These are phyloP conservation scores for Chaetodon auriga DNA, from an alignment of 2,113 vertebrate species.

Conservation along the genomic window DNA sequence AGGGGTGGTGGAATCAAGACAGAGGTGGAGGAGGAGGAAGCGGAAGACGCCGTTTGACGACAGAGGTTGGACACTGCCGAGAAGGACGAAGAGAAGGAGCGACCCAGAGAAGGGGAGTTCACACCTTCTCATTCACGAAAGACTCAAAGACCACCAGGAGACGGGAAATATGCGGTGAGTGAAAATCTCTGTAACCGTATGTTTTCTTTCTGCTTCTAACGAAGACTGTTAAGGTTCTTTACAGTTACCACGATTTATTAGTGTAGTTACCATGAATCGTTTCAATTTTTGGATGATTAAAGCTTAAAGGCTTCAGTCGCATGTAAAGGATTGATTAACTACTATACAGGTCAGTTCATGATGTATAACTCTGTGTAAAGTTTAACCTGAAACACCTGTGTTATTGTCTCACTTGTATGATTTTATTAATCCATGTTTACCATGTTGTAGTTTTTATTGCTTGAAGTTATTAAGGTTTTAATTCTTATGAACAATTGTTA, in stretches of 20 bases:
- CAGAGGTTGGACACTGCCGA: not conserved
- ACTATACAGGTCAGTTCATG: not conserved
- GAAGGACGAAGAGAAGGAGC: not conserved
- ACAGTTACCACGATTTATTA: not conserved
- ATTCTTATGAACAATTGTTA: not conserved
- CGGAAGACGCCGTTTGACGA: not conserved
- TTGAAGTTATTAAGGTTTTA: not conserved
- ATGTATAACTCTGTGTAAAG: not conserved
- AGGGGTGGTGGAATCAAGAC: conserved; percentile 46
- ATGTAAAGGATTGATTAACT: not conserved
- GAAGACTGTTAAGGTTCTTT: not conserved
- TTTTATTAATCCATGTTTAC: not conserved
- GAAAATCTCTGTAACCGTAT: not conserved
- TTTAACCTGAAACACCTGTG: not conserved
- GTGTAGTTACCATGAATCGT: not conserved
- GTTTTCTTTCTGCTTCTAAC: not conserved
- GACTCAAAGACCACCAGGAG: conserved; percentile 15
- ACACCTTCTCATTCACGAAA: conserved; percentile 21
- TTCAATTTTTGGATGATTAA: not conserved
- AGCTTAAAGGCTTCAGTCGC: not conserved
- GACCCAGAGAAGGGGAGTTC: conserved; percentile 20
- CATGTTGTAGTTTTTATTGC: too few relatives aligned
- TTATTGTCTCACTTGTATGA: not conserved
- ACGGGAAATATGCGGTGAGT: conserved; percentile 80
- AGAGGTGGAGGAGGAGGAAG: conserved; percentile 28